Evolutionary conservation across 2,888 invertebrate genomes (phyloP).

Genomic region (Anaspis maculata): DNA sequence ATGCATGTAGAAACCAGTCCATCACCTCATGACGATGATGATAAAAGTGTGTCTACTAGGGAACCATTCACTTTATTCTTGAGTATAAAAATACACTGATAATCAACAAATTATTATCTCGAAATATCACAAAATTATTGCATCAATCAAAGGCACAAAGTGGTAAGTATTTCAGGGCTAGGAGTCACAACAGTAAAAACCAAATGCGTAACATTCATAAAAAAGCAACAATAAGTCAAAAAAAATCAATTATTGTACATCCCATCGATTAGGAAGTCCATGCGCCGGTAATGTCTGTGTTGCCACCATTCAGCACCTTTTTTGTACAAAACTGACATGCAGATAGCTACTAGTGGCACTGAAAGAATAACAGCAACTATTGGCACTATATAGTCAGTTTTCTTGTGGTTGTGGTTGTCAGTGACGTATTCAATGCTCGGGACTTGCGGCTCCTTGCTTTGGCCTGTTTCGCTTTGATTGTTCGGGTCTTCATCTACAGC

Average conservation of each 20-base stretch:
- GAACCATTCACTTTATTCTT: background rate
- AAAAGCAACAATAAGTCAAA: constrained; percentile 6
- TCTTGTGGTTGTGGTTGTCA: constrained; percentile 20
- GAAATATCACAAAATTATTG: constrained; percentile 25
- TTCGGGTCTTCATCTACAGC: constrained; percentile 12
- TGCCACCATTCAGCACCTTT: constrained; percentile 77
- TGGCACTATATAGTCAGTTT: constrained; percentile 63
- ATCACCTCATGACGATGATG: no score
- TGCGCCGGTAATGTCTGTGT: constrained; percentile 75
- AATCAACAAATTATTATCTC: constrained; percentile 9
- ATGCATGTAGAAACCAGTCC: no score
- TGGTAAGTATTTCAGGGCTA: constrained; percentile 4
- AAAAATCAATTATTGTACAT: constrained; percentile 69
- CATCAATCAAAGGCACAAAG: constrained; percentile 20
- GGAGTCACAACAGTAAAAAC: constrained; percentile 1
- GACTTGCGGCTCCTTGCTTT: constrained; percentile 3
- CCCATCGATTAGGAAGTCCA: constrained; percentile 84
- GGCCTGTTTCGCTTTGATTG: background rate
- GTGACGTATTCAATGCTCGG: constrained; percentile 31
- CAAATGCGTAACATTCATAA: background rate
- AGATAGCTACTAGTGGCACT: constrained; percentile 63
- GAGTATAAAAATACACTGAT: background rate
- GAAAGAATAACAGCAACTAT: constrained; percentile 65
- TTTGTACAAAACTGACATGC: constrained; percentile 58
- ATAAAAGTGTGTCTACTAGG: no score